phyloP scores from a whole-genome alignment of 2,797 vertebrate genomes.

The Todus mexicanus region DNA sequence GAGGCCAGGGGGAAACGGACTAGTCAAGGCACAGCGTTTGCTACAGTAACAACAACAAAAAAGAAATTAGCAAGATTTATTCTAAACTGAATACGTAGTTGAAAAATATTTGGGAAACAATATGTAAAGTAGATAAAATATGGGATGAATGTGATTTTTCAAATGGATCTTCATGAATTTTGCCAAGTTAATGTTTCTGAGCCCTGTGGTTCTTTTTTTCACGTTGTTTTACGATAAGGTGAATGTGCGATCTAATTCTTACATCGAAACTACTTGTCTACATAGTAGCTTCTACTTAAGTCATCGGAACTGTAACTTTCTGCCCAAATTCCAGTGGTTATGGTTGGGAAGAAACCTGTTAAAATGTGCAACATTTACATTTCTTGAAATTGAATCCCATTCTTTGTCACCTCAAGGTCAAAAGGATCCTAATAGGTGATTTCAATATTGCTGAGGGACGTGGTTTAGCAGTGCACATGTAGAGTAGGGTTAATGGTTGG shows the following conservation, averaged over 20 bases:
- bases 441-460: neutral
- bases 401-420: accelerated
- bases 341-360: neutral
- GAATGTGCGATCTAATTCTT: neutral
- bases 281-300: neutral
- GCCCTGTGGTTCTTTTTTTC: neutral
- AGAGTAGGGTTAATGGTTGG: neutral
- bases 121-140: neutral
- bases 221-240: neutral
- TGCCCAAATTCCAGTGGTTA: neutral
- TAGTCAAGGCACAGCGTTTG: neutral
- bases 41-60: neutral
- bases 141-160: neutral
- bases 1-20: neutral
- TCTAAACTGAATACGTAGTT: neutral
- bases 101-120: neutral
- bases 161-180: neutral
- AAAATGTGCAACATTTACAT: neutral
- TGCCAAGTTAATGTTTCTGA: neutral
- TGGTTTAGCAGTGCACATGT: neutral
- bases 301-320: neutral
- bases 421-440: neutral
- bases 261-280: neutral
- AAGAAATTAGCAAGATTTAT: neutral
- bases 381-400: neutral